phyloP scores from a whole-genome alignment of 92 coral and sea anemone species.

The Heliopora coerulea region DNA sequence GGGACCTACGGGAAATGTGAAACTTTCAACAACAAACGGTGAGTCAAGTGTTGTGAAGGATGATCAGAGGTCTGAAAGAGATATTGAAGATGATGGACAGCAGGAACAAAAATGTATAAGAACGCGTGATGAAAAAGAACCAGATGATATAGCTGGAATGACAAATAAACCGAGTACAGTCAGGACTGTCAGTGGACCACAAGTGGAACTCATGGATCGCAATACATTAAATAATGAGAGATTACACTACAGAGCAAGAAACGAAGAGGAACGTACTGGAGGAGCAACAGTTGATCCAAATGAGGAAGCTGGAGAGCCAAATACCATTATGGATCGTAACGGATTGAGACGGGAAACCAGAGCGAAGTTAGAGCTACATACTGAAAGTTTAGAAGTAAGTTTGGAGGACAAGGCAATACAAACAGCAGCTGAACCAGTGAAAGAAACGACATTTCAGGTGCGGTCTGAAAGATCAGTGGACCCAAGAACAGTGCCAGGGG shows the following conservation, averaged over 20 bases:
- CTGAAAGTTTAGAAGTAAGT: too few species aligned
- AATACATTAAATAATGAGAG: background rate
- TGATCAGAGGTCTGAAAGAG: background rate
- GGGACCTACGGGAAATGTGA: background rate
- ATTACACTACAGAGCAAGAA: background rate
- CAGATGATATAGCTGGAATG: too few species aligned
- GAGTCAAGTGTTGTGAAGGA: background rate
- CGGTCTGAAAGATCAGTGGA: too few species aligned
- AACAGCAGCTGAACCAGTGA: too few species aligned
- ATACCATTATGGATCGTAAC: too few species aligned
- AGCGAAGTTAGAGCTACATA: too few species aligned
- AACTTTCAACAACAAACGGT: background rate
- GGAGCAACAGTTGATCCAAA: too few species aligned
- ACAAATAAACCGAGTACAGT: background rate
- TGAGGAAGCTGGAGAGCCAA: too few species aligned
- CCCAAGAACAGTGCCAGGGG: too few species aligned
- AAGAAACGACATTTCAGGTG: too few species aligned
- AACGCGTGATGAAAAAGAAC: background rate
- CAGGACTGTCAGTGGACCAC: background rate
- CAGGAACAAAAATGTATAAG: background rate
- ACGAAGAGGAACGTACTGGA: background rate
- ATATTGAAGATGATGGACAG: background rate
- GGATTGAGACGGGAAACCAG: too few species aligned
- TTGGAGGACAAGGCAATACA: too few species aligned
- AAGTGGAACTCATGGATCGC: background rate